Conservation (phyloP, 2,113 vertebrate species). For the Channa maculata region DNA sequence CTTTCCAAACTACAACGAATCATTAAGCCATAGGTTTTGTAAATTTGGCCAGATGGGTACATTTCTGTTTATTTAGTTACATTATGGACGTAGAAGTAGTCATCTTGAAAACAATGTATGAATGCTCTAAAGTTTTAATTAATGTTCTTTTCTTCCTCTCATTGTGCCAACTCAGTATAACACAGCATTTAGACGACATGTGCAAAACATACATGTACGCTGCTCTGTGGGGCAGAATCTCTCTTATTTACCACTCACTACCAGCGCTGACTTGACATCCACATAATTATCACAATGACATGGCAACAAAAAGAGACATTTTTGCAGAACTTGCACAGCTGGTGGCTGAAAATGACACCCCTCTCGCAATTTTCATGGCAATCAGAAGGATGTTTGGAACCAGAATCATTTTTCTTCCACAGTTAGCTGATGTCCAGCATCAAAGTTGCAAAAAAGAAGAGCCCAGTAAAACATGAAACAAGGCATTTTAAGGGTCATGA, state of each 20-base stretch:
- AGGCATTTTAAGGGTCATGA: background rate
- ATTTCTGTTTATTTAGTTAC: too few relatives aligned
- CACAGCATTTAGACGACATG: too few relatives aligned
- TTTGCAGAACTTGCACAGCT: slow-evolving; percentile 25
- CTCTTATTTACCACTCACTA: background rate
- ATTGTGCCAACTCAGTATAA: too few relatives aligned
- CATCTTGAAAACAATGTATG: too few relatives aligned
- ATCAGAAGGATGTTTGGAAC: slow-evolving; percentile 3
- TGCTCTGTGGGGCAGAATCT: too few relatives aligned
- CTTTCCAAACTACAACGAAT: too few relatives aligned
- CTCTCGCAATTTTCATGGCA: background rate
- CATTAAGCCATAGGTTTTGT: too few relatives aligned
- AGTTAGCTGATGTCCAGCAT: background rate
- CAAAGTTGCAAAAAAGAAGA: background rate
- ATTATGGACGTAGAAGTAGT: too few relatives aligned
- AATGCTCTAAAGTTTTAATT: too few relatives aligned
- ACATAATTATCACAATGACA: slow-evolving; percentile 11
- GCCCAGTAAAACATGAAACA: background rate
- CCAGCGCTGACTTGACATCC: slow-evolving; percentile 8
- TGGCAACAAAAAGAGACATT: background rate
- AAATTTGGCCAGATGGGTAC: too few relatives aligned
- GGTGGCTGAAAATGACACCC: background rate
- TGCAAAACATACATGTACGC: too few relatives aligned
- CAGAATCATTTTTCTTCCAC: background rate
- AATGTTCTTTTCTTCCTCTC: too few relatives aligned